Conservation (phyloP, 35 echinoderm and acorn worm species). For the Holothuria glaberrima region DNA sequence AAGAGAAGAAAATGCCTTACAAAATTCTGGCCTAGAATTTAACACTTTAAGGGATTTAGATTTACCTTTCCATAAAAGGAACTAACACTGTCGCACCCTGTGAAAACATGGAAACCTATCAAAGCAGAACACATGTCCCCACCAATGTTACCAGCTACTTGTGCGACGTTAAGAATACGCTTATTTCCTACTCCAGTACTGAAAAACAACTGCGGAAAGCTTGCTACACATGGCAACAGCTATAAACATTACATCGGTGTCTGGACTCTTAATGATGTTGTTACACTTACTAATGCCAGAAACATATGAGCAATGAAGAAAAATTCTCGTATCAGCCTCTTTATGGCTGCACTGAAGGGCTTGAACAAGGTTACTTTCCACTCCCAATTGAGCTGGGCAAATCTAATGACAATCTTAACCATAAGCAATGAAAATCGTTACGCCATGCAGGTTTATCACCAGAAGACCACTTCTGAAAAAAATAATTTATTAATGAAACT, state of each 20-base stretch:
- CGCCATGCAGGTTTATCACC: neutral
- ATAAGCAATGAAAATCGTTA: neutral
- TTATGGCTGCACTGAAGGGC: constrained; percentile 48
- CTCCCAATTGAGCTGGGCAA: neutral
- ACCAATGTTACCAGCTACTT: constrained; percentile 12
- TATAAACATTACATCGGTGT: constrained; percentile 45
- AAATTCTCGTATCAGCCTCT: constrained; percentile 46
- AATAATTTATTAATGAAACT: constrained; percentile 5
- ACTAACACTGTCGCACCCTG: constrained; percentile 53
- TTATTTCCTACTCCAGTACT: constrained; percentile 28
- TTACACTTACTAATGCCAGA: neutral
- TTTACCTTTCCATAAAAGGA: constrained; percentile 54
- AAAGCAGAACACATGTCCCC: constrained; percentile 1
- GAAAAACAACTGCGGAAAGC: constrained; percentile 33
- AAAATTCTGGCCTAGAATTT: constrained; percentile 11
- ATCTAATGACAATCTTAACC: constrained; percentile 24
- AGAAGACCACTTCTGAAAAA: constrained; percentile 18
- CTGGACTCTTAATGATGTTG: constrained; percentile 37
- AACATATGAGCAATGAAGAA: constrained; percentile 21
- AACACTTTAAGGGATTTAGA: neutral
- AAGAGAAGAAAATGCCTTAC: constrained; percentile 21
- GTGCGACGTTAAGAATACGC: neutral
- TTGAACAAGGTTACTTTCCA: constrained; percentile 8
- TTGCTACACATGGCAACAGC: constrained; percentile 26
- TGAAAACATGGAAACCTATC: constrained; percentile 57